Conservation (phyloP, 2,113 vertebrate species). For the Stictonetta naevosa region DNA sequence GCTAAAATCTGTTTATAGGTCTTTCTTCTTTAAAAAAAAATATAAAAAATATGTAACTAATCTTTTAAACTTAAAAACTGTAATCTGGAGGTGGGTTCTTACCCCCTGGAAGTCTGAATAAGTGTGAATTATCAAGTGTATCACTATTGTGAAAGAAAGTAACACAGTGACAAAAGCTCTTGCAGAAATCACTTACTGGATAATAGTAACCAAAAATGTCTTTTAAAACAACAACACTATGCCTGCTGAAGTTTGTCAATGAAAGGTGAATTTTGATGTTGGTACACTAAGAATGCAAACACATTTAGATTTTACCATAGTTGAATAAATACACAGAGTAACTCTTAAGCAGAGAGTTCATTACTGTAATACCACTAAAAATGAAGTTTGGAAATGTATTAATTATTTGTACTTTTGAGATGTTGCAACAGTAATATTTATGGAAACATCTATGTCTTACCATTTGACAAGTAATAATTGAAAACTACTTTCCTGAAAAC, state of each 20-base stretch:
- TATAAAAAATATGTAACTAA: fast-evolving
- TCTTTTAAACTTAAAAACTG: neutral
- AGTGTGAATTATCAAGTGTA: neutral
- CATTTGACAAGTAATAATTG: neutral
- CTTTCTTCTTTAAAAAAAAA: neutral
- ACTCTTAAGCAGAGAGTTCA: neutral
- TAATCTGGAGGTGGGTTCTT: neutral
- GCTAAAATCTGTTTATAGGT: neutral
- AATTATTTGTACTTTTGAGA: neutral
- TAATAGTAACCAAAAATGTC: neutral
- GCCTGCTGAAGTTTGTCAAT: neutral
- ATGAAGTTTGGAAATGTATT: neutral
- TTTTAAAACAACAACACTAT: neutral
- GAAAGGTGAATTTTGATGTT: neutral
- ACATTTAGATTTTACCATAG: neutral
- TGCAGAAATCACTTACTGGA: neutral
- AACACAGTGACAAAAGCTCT: neutral
- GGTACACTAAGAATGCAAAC: neutral
- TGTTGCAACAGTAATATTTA: neutral
- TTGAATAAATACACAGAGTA: neutral
- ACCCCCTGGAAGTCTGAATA: neutral
- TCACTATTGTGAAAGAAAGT: neutral
- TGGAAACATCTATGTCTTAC: neutral
- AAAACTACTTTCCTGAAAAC: neutral
- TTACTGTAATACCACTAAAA: neutral